These are phyloP conservation scores for Ethmia dodecea DNA, from an alignment of 2,888 invertebrate species.

Conservation along the genomic window DNA sequence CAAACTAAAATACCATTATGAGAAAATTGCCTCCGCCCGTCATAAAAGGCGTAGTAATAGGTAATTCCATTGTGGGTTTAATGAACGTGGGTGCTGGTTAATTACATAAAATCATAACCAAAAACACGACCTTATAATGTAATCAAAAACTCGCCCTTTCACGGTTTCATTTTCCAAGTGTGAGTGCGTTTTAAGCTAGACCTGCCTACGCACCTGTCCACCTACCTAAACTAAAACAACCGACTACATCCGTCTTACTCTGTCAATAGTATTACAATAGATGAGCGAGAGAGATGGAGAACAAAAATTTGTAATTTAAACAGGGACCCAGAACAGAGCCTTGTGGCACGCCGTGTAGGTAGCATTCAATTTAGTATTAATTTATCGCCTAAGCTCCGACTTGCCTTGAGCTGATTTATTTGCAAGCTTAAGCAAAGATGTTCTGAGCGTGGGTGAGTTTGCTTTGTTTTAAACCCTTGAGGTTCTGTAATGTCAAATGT, in stretches of 20 bases:
- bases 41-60: no score
- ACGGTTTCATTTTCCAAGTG: no score
- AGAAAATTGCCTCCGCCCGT: no score
- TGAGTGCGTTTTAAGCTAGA: no score
- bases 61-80: no score
- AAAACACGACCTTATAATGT: no score
- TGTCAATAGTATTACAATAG: conserved; percentile 18
- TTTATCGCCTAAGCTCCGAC: conserved; percentile 13
- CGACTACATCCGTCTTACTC: conserved; percentile 18
- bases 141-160: no score
- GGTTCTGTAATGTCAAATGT: no score
- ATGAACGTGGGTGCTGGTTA: no score
- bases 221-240: conserved; percentile 33
- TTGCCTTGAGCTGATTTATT: conserved; percentile 31
- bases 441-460: not conserved
- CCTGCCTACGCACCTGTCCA: conserved; percentile 37
- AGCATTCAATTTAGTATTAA: conserved; percentile 9
- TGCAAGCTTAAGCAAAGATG: not conserved
- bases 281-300: conserved; percentile 25
- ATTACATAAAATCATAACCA: no score
- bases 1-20: no score
- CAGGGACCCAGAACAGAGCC: conserved; percentile 42
- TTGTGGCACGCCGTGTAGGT: conserved; percentile 47
- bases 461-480: not conserved
- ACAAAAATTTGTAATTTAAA: conserved; percentile 32